Conservation (phyloP, 2,113 vertebrate species). For the Lepisosteus osseus region DNA sequence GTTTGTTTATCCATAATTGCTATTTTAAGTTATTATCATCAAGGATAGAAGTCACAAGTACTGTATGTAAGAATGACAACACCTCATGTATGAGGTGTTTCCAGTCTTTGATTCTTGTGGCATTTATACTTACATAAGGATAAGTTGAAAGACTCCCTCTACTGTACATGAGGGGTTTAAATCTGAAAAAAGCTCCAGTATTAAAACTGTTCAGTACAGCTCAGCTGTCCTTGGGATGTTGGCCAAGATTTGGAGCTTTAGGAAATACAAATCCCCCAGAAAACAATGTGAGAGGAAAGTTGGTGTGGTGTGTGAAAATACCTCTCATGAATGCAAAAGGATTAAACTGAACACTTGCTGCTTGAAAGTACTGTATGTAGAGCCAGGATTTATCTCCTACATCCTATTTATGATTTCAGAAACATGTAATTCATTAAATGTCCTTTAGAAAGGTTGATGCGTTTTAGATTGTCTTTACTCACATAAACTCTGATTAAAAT, state of each 20-base stretch:
- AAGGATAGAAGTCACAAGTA: too few relatives aligned
- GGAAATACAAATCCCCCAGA: conserved; percentile 27
- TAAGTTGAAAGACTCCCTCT: too few relatives aligned
- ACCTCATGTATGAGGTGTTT: too few relatives aligned
- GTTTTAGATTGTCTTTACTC: conserved; percentile 1
- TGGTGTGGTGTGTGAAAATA: conserved; percentile 36
- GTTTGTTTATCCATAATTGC: too few relatives aligned
- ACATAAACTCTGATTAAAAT: conserved; percentile 25
- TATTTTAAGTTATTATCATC: too few relatives aligned
- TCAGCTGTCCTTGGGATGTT: too few relatives aligned
- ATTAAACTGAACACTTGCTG: conserved; percentile 31
- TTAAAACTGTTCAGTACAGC: too few relatives aligned
- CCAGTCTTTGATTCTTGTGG: too few relatives aligned
- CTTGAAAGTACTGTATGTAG: conserved; percentile 28
- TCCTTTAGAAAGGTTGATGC: conserved; percentile 46
- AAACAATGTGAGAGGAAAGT: conserved; percentile 26
- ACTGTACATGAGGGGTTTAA: too few relatives aligned
- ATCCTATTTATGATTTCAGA: conserved; percentile 56
- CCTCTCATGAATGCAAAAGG: conserved; percentile 33
- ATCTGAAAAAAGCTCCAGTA: too few relatives aligned
- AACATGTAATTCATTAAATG: conserved; percentile 56
- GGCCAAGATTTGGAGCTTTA: neutral
- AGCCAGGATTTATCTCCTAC: conserved; percentile 31
- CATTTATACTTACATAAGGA: too few relatives aligned
- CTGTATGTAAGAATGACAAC: too few relatives aligned